Base-by-base conservation (phyloP, 2,888 invertebrate species). In the Orchesella flavescens region DNA sequence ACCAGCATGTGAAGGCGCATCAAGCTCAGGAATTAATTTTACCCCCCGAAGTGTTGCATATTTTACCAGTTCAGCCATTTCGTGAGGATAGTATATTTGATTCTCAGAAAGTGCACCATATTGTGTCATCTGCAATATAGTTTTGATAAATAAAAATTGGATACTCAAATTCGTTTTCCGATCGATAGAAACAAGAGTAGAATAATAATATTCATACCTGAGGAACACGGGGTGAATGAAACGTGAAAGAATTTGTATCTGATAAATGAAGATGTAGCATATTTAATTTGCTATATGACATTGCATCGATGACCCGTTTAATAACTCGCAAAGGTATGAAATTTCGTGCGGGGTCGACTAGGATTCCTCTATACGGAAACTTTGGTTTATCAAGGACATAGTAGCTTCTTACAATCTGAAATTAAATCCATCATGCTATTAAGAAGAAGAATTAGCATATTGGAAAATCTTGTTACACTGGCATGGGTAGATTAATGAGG, bases 191-290 rank as follows among this genome's bases (percentile, higher is more conserved):
- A 46, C 0, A 44, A 12, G 7, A 44, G 44, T 44, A 44, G 7
- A 44, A 44, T 44, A 46, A 80, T 12, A 44, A 44, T 44, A 44
- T 44, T 44, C 9, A 63, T n/a, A 87, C 86, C 84, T 94, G 91
- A 0, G 96, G 96, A 86, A 92, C 92, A 13, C 93, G 93, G 88
- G 92, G 92, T 0, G 95, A 93, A 73, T 94, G 94, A 89, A 96
- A 94, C 0, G 98, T 97, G 89, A 98, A 98, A 88, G 97, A 97
- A 86, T 97, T 97, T 21, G 95, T 95, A 90, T 98, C 98, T 0
- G 95, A 96, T 66, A 96, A 94, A 89, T 96, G 88, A 73, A 97
- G 98, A 89, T 98, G 98, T 91, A 98, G 95, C 0, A 95, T 95
- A 90, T 98, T 98, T 88, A 98, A 89, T 90, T 98, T 98, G 24